phyloP scores from a whole-genome alignment of 2,888 invertebrate species.

The Sisyra terminalis region DNA sequence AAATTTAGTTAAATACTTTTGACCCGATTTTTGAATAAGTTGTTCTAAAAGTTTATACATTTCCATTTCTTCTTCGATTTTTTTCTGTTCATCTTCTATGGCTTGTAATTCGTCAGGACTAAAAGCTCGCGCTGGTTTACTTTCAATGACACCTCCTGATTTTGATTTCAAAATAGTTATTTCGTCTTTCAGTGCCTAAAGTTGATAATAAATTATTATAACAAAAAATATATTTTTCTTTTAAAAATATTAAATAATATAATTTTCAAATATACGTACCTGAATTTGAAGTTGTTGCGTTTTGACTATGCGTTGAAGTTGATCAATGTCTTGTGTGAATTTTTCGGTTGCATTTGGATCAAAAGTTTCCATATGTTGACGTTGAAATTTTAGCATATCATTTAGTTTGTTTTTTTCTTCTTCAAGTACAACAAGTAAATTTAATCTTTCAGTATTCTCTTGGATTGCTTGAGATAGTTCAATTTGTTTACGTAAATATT shows the following conservation, averaged over 20 bases:
- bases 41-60: too few species aligned
- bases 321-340: slow-evolving; percentile 24
- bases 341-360: slow-evolving; percentile 17
- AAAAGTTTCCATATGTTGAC: slow-evolving; percentile 15
- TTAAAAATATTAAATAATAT: slow-evolving; percentile 6
- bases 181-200: slow-evolving; percentile 14
- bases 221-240: neutral
- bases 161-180: slow-evolving; percentile 22
- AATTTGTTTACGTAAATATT: slow-evolving; percentile 22
- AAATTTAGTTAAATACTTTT: too few species aligned
- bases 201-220: slow-evolving; percentile 2
- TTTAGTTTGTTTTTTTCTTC: slow-evolving; percentile 33
- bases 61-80: too few species aligned
- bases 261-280: too few species aligned
- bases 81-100: too few species aligned
- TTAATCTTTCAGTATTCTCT: slow-evolving; percentile 35
- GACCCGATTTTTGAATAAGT: too few species aligned
- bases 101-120: too few species aligned
- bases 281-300: slow-evolving; percentile 25
- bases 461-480: slow-evolving; percentile 28
- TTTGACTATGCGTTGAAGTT: slow-evolving; percentile 23
- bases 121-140: too few species aligned
- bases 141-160: slow-evolving; percentile 10
- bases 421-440: slow-evolving; percentile 34
- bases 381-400: slow-evolving; percentile 25